These are phyloP conservation scores for Drosophila atripex DNA, from an alignment of 2,888 invertebrate genomes.

Conservation along the genomic window DNA sequence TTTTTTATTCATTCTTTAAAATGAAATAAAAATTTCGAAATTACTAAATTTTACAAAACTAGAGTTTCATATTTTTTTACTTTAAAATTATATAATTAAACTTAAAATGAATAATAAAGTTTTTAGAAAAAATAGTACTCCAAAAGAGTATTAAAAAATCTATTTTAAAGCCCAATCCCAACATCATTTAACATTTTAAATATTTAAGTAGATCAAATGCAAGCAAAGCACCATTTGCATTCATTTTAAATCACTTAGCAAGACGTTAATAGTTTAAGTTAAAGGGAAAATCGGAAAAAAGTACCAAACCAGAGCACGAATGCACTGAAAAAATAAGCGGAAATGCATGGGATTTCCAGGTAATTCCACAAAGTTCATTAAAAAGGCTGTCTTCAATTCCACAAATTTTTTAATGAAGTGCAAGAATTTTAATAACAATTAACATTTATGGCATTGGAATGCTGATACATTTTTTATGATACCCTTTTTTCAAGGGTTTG, in stretches of 20 bases:
- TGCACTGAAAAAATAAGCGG: conserved; percentile 7
- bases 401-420: conserved; percentile 28
- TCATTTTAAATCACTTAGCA: conserved; percentile 29
- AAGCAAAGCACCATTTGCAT: conserved; percentile 14
- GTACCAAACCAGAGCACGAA: conserved; percentile 20
- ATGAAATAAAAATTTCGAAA: too few species aligned
- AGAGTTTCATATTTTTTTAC: too few species aligned
- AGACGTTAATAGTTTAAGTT: conserved; percentile 12
- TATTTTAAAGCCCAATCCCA: neutral
- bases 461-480: neutral
- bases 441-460: conserved; percentile 16
- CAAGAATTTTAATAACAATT: conserved; percentile 24
- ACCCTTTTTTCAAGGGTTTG: neutral
- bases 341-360: too few species aligned
- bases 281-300: neutral
- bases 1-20: too few species aligned
- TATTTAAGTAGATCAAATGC: conserved; percentile 34
- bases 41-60: neutral
- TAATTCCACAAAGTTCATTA: conserved; percentile 7
- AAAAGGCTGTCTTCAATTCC: conserved; percentile 8
- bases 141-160: neutral
- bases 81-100: too few species aligned
- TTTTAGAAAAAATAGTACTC: too few species aligned
- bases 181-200: neutral
- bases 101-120: too few species aligned